These are phyloP conservation scores for Lycopodina hypogea DNA, from an alignment of 37 sponge, comb jelly and placozoan genomes.

Conservation along the genomic window DNA sequence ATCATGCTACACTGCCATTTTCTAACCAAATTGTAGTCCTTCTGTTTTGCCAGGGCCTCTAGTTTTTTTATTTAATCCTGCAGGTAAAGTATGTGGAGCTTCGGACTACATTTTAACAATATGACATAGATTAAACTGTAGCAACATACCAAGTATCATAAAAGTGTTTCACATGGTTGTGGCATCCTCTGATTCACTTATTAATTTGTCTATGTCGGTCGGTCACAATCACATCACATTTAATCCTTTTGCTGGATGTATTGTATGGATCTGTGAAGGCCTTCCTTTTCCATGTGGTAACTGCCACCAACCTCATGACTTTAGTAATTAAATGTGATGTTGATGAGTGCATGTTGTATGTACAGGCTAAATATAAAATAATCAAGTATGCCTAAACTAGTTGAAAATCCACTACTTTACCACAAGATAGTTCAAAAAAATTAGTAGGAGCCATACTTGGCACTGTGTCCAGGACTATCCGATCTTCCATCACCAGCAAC, in stretches of 20 bases:
- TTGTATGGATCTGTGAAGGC: slow-evolving; percentile 15
- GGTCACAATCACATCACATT: slow-evolving; percentile 11
- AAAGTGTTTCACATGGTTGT: slow-evolving; percentile 25
- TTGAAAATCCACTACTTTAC: slow-evolving; percentile 42
- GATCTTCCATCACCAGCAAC: slow-evolving; percentile 65
- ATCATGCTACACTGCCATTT: slow-evolving; percentile 47
- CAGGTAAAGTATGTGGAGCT: not conserved
- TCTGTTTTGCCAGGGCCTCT: not conserved
- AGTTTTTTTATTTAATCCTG: not conserved
- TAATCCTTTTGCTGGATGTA: slow-evolving; percentile 17
- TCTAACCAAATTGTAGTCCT: slow-evolving; percentile 30
- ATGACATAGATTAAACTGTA: slow-evolving; percentile 38
- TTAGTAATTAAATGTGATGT: not conserved
- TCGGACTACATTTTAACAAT: not conserved
- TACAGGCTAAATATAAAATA: not conserved
- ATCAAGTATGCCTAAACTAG: slow-evolving; percentile 13
- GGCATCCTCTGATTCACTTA: slow-evolving; percentile 18
- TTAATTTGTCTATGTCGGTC: slow-evolving; percentile 56
- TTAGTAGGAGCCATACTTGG: slow-evolving; percentile 67
- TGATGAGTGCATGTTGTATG: too few species aligned
- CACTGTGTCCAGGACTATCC: slow-evolving; percentile 67
- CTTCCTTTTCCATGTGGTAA: slow-evolving; percentile 66
- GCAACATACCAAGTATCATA: slow-evolving; percentile 70
- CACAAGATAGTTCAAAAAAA: slow-evolving; percentile 36
- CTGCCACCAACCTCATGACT: slow-evolving; percentile 42